Base-by-base conservation (phyloP, 2,797 vertebrate genomes). In the Catamblyrhynchus diadema region DNA sequence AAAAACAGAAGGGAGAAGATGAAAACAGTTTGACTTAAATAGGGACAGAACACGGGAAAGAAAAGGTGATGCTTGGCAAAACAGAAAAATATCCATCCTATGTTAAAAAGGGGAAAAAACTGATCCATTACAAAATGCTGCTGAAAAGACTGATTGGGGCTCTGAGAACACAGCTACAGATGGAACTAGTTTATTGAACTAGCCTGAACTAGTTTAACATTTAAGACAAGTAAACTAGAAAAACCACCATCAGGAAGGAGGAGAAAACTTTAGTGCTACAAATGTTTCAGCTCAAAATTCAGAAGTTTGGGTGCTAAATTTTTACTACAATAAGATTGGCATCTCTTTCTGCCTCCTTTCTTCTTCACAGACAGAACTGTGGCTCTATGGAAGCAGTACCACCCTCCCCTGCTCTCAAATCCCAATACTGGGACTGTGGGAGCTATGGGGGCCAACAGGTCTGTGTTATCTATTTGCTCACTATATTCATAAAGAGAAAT, bases 341-440 rank as follows among this genome's bases (percentile, higher is more conserved):
- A 60, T 15, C 39, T 65, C 19, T 9, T 18, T 61, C 50, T 72
- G 45, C n/a, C 35, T 69, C 11, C 42, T 62, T 51, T 51, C 42
- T 9, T 62, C 41, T 42, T 30, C 37, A 20, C 27, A 4, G 13
- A 12, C 8, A 39, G 56, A 50, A 42, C 0, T n/a, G 32, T 4
- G 17, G 37, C 6, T 2, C 3, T 0, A 7, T 23, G 19, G n/a
- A 50, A 30, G 60, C 72, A 70, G 50, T 1, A 70, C 61, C 33
- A 64, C 7, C 86, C 23, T 48, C 2, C 14, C 59, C 54, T 42
- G 47, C 44, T 57, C 59, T 37, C 45, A 12, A 33, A 50, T 61
- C 19, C 54, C n/a, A n/a, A n/a, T 27, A 0, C 39, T 7, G 41
- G 3, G 3, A n/a, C 2, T 8, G n/a, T 4, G 65, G 70, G 66